Conservation (phyloP, 1,140 invertebrate genomes). For the Fopius arisanus region DNA sequence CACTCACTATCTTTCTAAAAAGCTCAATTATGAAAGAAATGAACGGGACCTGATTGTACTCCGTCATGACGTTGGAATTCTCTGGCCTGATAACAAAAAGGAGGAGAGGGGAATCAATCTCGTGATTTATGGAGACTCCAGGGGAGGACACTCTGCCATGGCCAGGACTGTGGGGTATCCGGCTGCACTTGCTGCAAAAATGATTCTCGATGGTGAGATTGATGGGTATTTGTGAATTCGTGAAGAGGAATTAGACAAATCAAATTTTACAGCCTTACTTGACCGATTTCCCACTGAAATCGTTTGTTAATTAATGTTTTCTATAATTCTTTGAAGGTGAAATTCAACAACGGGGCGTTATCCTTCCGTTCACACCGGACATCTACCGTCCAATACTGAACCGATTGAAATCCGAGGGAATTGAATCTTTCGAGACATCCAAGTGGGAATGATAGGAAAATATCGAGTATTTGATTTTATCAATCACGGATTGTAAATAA, state of each 20-base stretch:
- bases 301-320: not conserved
- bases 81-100: slow-evolving; percentile 86
- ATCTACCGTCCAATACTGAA: slow-evolving; percentile 92
- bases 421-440: slow-evolving; percentile 78
- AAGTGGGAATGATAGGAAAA: slow-evolving; percentile 50
- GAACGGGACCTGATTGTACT: slow-evolving; percentile 96
- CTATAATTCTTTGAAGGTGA: slow-evolving; percentile 73
- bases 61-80: slow-evolving; percentile 90
- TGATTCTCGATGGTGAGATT: slow-evolving; percentile 89
- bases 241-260: no score
- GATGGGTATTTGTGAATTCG: no score
- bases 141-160: slow-evolving; percentile 93
- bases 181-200: slow-evolving; percentile 94
- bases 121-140: slow-evolving; percentile 88
- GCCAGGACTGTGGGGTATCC: slow-evolving; percentile 96
- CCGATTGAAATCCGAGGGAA: slow-evolving; percentile 84
- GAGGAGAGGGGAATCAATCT: slow-evolving; percentile 91
- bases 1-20: slow-evolving; percentile 87
- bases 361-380: slow-evolving; percentile 87
- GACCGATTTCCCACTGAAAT: not conserved
- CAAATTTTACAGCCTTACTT: not conserved
- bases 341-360: slow-evolving; percentile 92
- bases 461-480: slow-evolving; percentile 20
- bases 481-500: not conserved
- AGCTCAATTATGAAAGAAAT: slow-evolving; percentile 78